Conservation (phyloP, 2,113 vertebrate species). For the Tetrax tetrax region DNA sequence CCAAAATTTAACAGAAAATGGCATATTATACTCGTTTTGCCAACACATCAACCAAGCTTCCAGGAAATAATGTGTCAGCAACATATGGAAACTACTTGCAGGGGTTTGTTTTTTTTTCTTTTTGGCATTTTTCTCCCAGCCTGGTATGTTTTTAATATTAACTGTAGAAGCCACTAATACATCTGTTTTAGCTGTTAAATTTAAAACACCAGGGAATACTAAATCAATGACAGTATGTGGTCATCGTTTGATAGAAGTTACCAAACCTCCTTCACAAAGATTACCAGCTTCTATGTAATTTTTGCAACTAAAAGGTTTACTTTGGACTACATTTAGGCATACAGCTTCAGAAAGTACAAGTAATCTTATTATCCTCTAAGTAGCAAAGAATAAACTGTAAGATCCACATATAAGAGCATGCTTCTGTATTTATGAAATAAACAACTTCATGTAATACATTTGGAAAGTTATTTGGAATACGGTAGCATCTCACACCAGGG, state of each 20-base stretch:
- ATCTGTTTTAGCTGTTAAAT: neutral
- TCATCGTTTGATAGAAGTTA: neutral
- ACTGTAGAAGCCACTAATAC: neutral
- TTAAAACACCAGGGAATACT: neutral
- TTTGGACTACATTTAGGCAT: neutral
- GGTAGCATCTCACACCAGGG: neutral
- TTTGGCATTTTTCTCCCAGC: neutral
- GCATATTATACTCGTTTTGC: neutral
- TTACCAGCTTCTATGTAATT: neutral
- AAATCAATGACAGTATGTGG: neutral
- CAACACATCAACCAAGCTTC: neutral
- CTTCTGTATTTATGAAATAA: neutral
- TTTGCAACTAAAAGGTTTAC: neutral
- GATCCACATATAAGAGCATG: neutral
- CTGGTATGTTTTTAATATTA: neutral
- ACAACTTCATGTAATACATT: neutral
- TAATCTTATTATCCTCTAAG: neutral
- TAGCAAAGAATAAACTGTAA: neutral
- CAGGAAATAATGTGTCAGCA: constrained; percentile 27
- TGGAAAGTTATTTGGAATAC: neutral
- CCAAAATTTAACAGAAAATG: neutral
- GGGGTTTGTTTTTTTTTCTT: neutral
- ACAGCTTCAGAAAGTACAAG: neutral
- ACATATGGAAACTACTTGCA: constrained; percentile 9
- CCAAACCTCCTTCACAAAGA: neutral